Base-by-base conservation (phyloP, 2,797 vertebrate species). In the Karalla daura region DNA sequence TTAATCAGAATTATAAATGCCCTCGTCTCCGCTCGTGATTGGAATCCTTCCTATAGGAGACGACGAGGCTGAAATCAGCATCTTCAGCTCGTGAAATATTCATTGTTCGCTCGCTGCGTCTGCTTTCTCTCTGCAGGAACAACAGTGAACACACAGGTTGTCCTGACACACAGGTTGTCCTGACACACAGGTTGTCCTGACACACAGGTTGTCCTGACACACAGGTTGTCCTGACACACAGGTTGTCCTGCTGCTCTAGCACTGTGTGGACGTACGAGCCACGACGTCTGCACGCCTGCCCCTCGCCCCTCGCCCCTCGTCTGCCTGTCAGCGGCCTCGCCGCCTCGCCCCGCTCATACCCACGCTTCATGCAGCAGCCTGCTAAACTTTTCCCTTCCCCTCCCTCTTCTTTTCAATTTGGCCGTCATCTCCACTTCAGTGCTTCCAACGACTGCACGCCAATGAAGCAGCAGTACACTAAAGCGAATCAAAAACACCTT, bases 331-430 rank as follows among this genome's bases (percentile, higher is more conserved):
- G 64, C 61, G 45, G 40, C 64, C 27, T 23, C 21, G 68, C 7
- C 13, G 65, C n/a, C 76, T 63, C 70, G 33, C 39, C 36, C 64
- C 91, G 91, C 86, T 92, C 92, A 93, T 91, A 83, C 89, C 88
- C 95, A 94, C 80, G 78, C 78, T 76, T 76, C 86, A 80, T 84
- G 75, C 93, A 89, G 87, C 91, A 89, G 91, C 74, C 70, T 33
- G 52, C 41, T 69, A 20, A 51, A 52, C 24, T 63, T 30, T 28
- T 17, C 18, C 18, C 7, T 30, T 21, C 35, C 21, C 32, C 37
- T 33, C 25, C 28, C n/a, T 10, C 1, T 35, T 40, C 21, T 58
- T 58, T 55, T 43, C 49, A 56, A 58, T 35, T 66, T 52, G 41
- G 55, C 62, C 15, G 28, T 78, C 78, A 67, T 65, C 56, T 81